Evolutionary conservation across 2,888 invertebrate species (phyloP), one percentile per base, ranked within the genome.

Genomic region (Dynastes grantii): DNA sequence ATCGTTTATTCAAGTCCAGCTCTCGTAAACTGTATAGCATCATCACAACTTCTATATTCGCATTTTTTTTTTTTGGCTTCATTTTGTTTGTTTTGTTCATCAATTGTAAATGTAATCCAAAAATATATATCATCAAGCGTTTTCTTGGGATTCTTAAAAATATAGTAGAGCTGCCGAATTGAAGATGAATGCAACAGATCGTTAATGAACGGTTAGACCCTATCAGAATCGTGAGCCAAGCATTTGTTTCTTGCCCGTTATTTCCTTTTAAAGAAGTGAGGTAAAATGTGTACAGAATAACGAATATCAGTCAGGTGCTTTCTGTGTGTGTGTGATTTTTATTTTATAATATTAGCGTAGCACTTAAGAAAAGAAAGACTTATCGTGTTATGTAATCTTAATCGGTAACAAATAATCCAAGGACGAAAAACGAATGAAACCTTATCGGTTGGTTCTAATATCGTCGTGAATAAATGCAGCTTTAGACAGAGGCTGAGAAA

Each of bases 51-150:
- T 63, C n/a, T 63, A 29, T 61, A 0, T 37, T 37, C 37, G 37
- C 6, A 37, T 37, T 2, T 1, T 16, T n/a, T 16, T n/a, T 53
- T 53, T 53, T 53, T 53, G 16, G n/a, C 53, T 53, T 53, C n/a
- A 16, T 53, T 53, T 53, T 53, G 16, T 45, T 45, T 45, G 45
- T 63, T 45, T 45, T 65, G n/a, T 55, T 29, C 29, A 70, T 45
- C 22, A 71, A 71, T 73, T 73, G 73, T 73, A 73, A 73, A 73
- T 61, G 40, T 73, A 73, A 73, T 73, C 73, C 61, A 73, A 73
- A 73, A 73, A 73, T 73, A 73, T 73, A 73, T 73, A 8, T 45
- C 11, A 45, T 45, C 22, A 61, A 73, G 45, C 73, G 27, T 73
- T 61, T 61, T 37, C 53, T 73, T 40, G 16, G 13, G 53, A 58